phyloP scores from a whole-genome alignment of 2,113 vertebrate genomes.

The Pangasianodon gigas region DNA sequence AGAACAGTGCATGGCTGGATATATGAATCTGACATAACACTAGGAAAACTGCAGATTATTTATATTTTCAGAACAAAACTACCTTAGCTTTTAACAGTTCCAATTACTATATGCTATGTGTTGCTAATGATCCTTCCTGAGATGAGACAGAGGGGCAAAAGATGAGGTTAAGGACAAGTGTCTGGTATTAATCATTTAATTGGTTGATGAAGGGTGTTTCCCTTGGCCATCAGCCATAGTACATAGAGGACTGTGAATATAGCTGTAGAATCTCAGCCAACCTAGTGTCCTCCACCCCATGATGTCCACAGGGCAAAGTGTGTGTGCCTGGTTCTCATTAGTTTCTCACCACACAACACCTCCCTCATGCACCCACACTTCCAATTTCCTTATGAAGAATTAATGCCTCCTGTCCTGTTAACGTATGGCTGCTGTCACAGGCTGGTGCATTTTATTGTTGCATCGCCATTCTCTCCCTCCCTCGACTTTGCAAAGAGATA shows the following conservation, averaged over 20 bases:
- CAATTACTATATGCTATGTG: too few species aligned
- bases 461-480: conserved; percentile 22
- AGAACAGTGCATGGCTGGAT: conserved; percentile 10
- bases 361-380: conserved; percentile 21
- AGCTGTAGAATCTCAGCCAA: conserved; percentile 29
- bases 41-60: background rate
- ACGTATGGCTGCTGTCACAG: conserved; percentile 54
- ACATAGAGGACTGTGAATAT: conserved; percentile 28
- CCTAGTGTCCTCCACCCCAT: conserved; percentile 32
- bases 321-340: conserved; percentile 54
- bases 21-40: background rate
- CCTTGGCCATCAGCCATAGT: conserved; percentile 9
- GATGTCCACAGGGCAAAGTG: conserved; percentile 39
- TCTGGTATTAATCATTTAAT: conserved; percentile 10
- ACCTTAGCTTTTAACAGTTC: background rate
- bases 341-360: conserved; percentile 29
- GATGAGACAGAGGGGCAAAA: background rate
- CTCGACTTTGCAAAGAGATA: background rate
- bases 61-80: background rate
- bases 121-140: background rate
- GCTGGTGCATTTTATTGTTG: conserved; percentile 48
- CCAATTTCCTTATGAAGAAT: conserved; percentile 47
- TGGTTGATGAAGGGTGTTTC: conserved; percentile 24
- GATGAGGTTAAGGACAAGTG: conserved; percentile 12
- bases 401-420: conserved; percentile 43